Conservation (phyloP, 2,113 vertebrate genomes). For the Chunga burmeisteri region DNA sequence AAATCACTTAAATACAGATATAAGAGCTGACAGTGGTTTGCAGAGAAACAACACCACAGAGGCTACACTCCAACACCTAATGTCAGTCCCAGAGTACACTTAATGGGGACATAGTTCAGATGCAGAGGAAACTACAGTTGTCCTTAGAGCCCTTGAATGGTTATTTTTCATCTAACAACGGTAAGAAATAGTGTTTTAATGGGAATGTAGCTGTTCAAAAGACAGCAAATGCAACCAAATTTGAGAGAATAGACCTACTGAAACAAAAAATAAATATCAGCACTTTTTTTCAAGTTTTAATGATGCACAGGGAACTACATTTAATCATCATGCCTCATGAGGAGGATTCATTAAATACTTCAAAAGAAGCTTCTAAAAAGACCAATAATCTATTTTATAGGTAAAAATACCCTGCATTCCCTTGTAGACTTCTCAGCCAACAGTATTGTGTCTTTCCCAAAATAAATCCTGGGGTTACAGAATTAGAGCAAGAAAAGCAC, state of each 20-base stretch:
- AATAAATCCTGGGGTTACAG: background rate
- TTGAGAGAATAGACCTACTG: background rate
- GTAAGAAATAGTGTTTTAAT: background rate
- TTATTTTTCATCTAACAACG: background rate
- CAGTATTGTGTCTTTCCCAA: background rate
- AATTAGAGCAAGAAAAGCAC: background rate
- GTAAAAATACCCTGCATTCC: background rate
- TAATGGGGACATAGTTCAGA: background rate
- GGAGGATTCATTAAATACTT: background rate
- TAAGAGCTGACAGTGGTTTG: background rate
- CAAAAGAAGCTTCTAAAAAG: background rate
- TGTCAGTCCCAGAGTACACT: background rate
- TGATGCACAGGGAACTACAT: background rate
- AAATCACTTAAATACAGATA: background rate
- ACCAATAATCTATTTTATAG: background rate
- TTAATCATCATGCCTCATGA: background rate
- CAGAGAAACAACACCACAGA: background rate
- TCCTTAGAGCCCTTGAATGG: background rate
- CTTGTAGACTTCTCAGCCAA: background rate
- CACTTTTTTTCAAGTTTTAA: background rate
- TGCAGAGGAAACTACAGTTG: background rate
- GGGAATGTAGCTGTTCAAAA: background rate
- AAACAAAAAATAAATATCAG: background rate
- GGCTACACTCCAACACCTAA: background rate
- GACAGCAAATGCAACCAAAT: background rate